A percentile compares a stretch with the other conserved stretches of the same genome.
These are phyloP conservation scores for Hyperoplus lanceolatus DNA, from an alignment of 2,797 vertebrate species.

Conservation along the genomic window DNA sequence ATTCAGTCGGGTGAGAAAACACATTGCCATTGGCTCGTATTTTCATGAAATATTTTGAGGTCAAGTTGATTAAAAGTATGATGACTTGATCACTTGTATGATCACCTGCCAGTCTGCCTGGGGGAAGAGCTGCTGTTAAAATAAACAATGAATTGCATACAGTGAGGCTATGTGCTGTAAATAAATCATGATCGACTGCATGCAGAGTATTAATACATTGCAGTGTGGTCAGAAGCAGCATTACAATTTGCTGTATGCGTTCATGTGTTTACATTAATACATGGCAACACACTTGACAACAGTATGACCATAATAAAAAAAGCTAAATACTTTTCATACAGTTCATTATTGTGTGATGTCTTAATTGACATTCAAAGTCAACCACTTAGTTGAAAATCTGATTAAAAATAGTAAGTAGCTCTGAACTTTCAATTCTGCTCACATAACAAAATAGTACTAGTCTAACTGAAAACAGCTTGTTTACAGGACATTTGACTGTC, in stretches of 20 bases:
- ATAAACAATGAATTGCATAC: not conserved
- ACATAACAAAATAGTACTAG: too few species aligned
- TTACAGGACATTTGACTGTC: conserved; percentile 8
- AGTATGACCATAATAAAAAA: not conserved
- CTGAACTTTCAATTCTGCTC: too few species aligned
- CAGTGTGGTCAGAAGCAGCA: not conserved
- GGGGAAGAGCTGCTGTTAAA: not conserved
- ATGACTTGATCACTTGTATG: conserved; percentile 40
- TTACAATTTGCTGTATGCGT: not conserved
- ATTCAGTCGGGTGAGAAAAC: conserved; percentile 48
- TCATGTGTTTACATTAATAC: not conserved
- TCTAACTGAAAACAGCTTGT: not conserved
- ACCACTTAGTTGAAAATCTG: not conserved
- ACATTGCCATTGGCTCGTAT: conserved; percentile 5
- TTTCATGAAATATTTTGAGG: conserved; percentile 56
- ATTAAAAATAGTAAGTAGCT: too few species aligned
- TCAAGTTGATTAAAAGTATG: conserved; percentile 62
- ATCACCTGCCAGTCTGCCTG: not conserved
- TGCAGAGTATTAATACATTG: not conserved
- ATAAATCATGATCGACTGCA: conserved; percentile 21
- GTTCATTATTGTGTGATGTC: not conserved
- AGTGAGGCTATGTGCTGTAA: conserved; percentile 1
- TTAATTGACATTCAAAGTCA: not conserved
- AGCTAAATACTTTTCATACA: not conserved
- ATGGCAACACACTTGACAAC: not conserved